These are phyloP conservation scores for Leucophora obtusa DNA, from an alignment of 2,888 invertebrate genomes.

Conservation along the genomic window DNA sequence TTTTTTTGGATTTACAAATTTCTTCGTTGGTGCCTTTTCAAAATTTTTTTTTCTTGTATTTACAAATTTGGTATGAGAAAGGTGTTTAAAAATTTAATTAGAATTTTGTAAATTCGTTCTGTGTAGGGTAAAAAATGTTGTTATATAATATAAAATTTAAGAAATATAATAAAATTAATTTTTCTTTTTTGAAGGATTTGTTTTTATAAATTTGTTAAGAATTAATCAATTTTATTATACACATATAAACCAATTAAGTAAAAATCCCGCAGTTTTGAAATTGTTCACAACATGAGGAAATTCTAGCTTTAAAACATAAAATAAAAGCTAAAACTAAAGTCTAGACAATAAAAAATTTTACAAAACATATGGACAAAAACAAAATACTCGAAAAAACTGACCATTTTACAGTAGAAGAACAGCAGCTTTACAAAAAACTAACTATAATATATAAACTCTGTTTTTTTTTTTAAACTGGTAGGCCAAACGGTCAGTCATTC, in stretches of 20 bases:
- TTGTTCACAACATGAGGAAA: constrained; percentile 65
- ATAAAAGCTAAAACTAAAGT: constrained; percentile 24
- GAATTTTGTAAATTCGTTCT: no score
- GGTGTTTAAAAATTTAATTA: no score
- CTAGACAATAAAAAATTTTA: constrained; percentile 44
- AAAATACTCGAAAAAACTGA: constrained; percentile 3
- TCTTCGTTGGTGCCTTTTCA: no score
- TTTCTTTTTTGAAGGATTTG: not conserved
- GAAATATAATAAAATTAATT: no score
- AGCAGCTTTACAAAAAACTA: constrained; percentile 27
- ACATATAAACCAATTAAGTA: constrained; percentile 62
- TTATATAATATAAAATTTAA: no score
- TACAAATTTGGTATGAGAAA: no score
- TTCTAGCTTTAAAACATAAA: constrained; percentile 51
- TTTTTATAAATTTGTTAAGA: constrained; percentile 42
- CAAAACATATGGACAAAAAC: constrained; percentile 13
- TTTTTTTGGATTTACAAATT: no score
- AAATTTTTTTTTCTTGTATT: no score
- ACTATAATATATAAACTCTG: constrained; percentile 9
- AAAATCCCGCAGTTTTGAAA: constrained; percentile 63
- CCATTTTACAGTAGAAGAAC: constrained; percentile 23
- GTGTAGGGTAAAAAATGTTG: no score
- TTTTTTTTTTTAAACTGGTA: constrained; percentile 9
- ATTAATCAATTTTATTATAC: constrained; percentile 62
- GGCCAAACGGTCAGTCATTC: constrained; percentile 48